phyloP scores from a whole-genome alignment of 1,140 invertebrate genomes.

The Amyelois transitella region DNA sequence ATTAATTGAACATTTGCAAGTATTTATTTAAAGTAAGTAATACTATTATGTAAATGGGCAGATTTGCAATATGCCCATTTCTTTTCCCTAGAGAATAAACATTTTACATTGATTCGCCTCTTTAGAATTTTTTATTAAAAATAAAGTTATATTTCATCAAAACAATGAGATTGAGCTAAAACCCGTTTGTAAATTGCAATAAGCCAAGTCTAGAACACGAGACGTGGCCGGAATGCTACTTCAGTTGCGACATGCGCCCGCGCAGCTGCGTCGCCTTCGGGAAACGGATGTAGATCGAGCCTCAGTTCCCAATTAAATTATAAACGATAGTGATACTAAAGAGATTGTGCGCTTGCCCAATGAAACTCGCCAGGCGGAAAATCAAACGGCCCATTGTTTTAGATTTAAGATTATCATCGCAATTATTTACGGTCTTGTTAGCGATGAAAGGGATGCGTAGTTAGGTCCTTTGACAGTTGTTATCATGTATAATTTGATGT shows the following conservation, averaged over 20 bases:
- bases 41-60: too few relatives aligned
- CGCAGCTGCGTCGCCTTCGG: slow-evolving; percentile 21
- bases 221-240: slow-evolving; percentile 15
- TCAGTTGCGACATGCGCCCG: slow-evolving; percentile 12
- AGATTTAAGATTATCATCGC: not conserved
- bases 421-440: not conserved
- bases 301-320: slow-evolving; percentile 26
- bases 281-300: slow-evolving; percentile 32
- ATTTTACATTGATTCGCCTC: too few relatives aligned
- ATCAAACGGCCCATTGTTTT: slow-evolving; percentile 7
- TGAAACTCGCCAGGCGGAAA: slow-evolving; percentile 15
- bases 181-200: not conserved
- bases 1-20: too few relatives aligned
- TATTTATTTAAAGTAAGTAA: too few relatives aligned
- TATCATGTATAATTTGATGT: not conserved
- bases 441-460: not conserved
- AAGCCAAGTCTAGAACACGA: not conserved
- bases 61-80: too few relatives aligned
- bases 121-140: too few relatives aligned
- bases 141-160: too few relatives aligned
- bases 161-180: too few relatives aligned
- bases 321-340: slow-evolving; percentile 16
- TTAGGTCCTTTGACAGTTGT: not conserved
- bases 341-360: slow-evolving; percentile 25
- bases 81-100: too few relatives aligned